Evolutionary conservation across 2,113 vertebrate species (phyloP), one percentile per base, ranked within the genome.

Genomic region (Rhadina sibilatrix): DNA sequence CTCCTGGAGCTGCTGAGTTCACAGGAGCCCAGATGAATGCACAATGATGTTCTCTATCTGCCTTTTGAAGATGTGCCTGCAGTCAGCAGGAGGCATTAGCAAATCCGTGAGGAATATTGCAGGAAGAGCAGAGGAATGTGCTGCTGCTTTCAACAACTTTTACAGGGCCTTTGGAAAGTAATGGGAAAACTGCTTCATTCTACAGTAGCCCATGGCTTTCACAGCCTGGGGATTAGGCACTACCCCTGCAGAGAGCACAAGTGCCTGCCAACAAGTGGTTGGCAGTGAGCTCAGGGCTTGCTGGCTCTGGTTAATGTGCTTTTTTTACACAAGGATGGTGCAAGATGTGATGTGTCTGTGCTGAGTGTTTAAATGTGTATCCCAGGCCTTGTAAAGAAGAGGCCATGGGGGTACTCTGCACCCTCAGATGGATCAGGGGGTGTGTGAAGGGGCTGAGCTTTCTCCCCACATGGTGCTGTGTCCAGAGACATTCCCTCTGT

Each of bases 81-180:
- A 70, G 76, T 42, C 87, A 87, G 90, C 61, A 71, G 91, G 85
- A 89, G 59, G 61, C 66, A 44, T 93, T 77, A 83, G 64, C 52
- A 75, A 85, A 85, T 35, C 90, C 14, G 0, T 2, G 15, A 82
- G 88, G 72, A 93, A 69, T 84, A 30, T 47, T 35, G 68, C 65
- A 84, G 57, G 78, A 68, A 77, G 50, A 65, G 50, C 7, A 70
- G 11, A 53, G 66, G 33, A 77, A 52, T 0, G 31, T 47, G 11
- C 42, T 54, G 59, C 63, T 81, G 8, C 75, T 94, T 94, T 70
- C 49, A 52, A n/a, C 14, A 64, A 74, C 80, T 87, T 89, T 42
- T 35, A 24, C 17, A 16, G 22, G 10, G 38, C 49, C 60, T 70
- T 74, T 40, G 69, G 56, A 59, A 93, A 78, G 23, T 33, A 37